These are phyloP conservation scores for Proteles cristata DNA, from an alignment of 2,113 vertebrate species.

Conservation along the genomic window DNA sequence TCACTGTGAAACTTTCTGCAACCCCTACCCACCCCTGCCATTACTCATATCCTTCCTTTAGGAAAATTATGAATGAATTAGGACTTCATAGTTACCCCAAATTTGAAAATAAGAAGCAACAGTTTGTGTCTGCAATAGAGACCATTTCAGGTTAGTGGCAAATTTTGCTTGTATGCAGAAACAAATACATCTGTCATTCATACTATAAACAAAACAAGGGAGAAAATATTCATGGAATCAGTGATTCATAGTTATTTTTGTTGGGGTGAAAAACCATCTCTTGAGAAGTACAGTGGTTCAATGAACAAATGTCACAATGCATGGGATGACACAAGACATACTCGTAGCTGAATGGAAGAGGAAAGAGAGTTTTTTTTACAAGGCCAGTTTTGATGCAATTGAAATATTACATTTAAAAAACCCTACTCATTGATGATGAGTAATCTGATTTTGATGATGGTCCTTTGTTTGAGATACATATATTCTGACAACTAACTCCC, in stretches of 20 bases:
- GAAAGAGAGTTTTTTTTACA: constrained; percentile 37
- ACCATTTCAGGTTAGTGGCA: constrained; percentile 38
- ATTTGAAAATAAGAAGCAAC: constrained; percentile 30
- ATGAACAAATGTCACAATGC: constrained; percentile 52
- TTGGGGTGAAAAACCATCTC: constrained; percentile 62
- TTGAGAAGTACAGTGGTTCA: constrained; percentile 72
- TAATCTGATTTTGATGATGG: constrained; percentile 74
- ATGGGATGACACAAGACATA: constrained; percentile 59
- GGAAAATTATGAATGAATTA: constrained; percentile 7
- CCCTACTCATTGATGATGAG: constrained; percentile 73
- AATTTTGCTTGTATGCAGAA: constrained; percentile 54
- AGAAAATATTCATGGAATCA: constrained; percentile 68
- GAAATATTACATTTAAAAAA: constrained; percentile 71
- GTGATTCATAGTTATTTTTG: constrained; percentile 82
- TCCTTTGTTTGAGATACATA: constrained; percentile 45
- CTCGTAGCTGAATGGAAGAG: constrained; percentile 63
- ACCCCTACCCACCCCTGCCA: not conserved
- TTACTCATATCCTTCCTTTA: not conserved
- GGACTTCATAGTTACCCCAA: not conserved
- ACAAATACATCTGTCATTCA: constrained; percentile 48
- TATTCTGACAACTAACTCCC: constrained; percentile 10
- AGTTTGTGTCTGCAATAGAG: not conserved
- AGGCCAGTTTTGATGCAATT: constrained; percentile 77
- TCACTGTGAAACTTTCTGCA: not conserved
- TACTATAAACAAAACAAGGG: constrained; percentile 39